Conservation (phyloP, 2,797 vertebrate species). For the Ambastaia sidthimunki region DNA sequence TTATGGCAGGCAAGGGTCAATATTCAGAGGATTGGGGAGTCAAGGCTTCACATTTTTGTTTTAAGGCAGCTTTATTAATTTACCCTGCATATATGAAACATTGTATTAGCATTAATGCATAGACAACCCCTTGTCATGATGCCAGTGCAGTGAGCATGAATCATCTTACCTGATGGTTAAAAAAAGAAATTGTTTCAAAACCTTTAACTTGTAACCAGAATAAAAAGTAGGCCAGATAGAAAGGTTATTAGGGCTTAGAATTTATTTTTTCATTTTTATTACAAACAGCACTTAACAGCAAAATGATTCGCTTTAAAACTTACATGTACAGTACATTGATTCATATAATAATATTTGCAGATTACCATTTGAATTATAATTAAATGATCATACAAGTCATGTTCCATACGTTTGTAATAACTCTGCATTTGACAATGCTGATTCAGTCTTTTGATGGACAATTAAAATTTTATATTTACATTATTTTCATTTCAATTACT, state of each 20-base stretch:
- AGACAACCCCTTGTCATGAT: background rate
- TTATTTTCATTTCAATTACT: constrained; percentile 62
- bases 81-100: background rate
- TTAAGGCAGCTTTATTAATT: background rate
- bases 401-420: background rate
- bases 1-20: background rate
- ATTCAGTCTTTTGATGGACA: constrained; percentile 50
- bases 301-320: constrained; percentile 65
- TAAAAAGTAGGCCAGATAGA: constrained; percentile 39
- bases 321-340: constrained; percentile 1
- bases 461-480: constrained; percentile 67
- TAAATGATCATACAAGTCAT: background rate
- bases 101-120: constrained; percentile 1
- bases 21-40: background rate
- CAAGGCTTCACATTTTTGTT: background rate
- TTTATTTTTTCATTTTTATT: constrained; percentile 71
- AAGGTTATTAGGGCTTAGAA: constrained; percentile 39
- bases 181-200: background rate
- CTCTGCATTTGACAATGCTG: constrained; percentile 20
- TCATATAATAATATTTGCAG: background rate
- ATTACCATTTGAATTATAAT: background rate
- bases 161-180: background rate
- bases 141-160: background rate
- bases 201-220: background rate
- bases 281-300: constrained; percentile 73